phyloP scores from a whole-genome alignment of 2,888 invertebrate genomes.

The Mycalesis mineus region DNA sequence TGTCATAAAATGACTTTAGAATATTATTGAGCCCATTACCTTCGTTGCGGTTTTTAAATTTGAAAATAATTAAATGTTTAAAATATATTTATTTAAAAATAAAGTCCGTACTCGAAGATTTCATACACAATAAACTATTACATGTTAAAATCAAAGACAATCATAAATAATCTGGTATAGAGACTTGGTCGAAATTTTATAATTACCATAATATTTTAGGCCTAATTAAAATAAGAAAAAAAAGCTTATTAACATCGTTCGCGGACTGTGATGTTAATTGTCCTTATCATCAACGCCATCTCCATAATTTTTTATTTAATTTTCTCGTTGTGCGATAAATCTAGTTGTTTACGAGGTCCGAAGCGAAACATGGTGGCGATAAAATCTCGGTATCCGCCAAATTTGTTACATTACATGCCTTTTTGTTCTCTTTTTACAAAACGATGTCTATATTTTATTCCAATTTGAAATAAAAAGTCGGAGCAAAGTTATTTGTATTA shows the following conservation, averaged over 20 bases:
- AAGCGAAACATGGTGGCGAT: slow-evolving; percentile 36
- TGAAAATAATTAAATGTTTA: not conserved
- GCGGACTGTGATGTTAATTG: not conserved
- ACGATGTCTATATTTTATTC: slow-evolving; percentile 10
- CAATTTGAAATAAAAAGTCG: not conserved
- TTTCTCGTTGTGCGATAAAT: slow-evolving; percentile 40
- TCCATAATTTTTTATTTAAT: slow-evolving; percentile 42
- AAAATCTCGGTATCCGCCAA: slow-evolving; percentile 38
- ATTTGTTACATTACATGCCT: slow-evolving; percentile 31
- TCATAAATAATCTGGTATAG: not conserved
- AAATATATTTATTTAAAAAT: not conserved
- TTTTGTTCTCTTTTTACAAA: slow-evolving; percentile 12
- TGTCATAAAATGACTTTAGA: no score
- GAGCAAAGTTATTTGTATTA: not conserved
- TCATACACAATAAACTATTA: not conserved
- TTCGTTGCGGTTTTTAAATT: slow-evolving; percentile 18
- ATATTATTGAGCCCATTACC: no score
- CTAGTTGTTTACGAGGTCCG: slow-evolving; percentile 49
- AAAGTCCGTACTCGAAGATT: not conserved
- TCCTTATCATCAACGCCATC: slow-evolving; percentile 1
- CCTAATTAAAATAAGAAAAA: not conserved
- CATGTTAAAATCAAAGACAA: not conserved
- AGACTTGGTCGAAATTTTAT: not conserved
- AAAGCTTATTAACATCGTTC: not conserved
- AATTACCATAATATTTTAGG: not conserved